phyloP scores from a whole-genome alignment of 2,113 vertebrate species.

The Thunnus thynnus region DNA sequence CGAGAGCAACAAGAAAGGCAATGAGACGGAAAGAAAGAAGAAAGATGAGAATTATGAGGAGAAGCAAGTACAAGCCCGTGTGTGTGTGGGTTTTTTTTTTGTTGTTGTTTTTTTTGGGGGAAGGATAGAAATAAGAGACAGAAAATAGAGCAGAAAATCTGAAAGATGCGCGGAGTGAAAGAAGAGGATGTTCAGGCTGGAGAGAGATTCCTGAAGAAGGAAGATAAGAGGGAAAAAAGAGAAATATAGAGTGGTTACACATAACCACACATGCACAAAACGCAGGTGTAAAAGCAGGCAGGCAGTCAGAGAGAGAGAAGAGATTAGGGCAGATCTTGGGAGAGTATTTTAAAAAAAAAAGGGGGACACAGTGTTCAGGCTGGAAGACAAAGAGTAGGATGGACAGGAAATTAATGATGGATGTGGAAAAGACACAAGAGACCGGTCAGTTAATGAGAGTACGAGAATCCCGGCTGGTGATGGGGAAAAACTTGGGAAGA shows the following conservation, averaged over 20 bases:
- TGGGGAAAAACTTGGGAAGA: neutral
- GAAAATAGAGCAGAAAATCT: conserved; percentile 56
- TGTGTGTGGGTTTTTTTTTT: no score
- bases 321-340: no score
- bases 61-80: conserved; percentile 23
- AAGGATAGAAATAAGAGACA: neutral
- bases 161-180: conserved; percentile 3
- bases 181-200: conserved; percentile 14
- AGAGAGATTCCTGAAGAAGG: conserved; percentile 3
- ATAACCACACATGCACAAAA: neutral
- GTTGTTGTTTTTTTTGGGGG: neutral
- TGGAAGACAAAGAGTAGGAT: neutral
- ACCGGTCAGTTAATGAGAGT: no score
- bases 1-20: neutral
- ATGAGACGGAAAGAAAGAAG: conserved; percentile 11
- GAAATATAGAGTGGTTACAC: neutral
- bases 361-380: neutral
- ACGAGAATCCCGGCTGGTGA: neutral
- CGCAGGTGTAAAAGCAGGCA: conserved; percentile 1
- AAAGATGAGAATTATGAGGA: conserved; percentile 23
- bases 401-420: conserved; percentile 18
- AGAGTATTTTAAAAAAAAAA: no score
- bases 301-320: no score
- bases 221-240: conserved; percentile 1
- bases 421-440: neutral